Evolutionary conservation across 2,113 vertebrate species (phyloP).

Genomic region (Phylloscopus trochilus): DNA sequence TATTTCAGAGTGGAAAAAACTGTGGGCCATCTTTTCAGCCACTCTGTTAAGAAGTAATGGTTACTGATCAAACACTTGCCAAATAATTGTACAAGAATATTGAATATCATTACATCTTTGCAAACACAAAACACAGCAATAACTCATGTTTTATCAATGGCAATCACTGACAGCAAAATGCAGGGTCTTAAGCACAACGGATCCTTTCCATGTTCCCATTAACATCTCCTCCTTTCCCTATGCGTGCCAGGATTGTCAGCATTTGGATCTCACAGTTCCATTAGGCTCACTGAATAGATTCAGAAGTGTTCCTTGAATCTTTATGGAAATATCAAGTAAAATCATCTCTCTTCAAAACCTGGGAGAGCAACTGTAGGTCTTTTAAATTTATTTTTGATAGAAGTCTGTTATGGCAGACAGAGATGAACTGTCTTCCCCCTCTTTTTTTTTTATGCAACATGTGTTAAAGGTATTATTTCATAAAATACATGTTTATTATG

Average conservation of each 20-base stretch:
- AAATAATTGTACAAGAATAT: not conserved
- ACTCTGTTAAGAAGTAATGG: not conserved
- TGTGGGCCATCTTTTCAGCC: not conserved
- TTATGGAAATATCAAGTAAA: not conserved
- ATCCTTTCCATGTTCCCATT: not conserved
- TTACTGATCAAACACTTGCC: not conserved
- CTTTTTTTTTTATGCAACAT: constrained; percentile 1
- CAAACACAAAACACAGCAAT: not conserved
- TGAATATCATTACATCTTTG: not conserved
- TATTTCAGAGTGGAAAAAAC: not conserved
- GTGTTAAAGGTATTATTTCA: constrained; percentile 68
- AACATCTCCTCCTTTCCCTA: not conserved
- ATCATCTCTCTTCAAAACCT: not conserved
- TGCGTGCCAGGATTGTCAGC: not conserved
- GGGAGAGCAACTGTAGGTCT: not conserved
- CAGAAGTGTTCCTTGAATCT: not conserved
- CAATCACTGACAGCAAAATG: not conserved
- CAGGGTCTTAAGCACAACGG: not conserved
- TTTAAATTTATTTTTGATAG: not conserved
- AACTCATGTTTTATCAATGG: not conserved
- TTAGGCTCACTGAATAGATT: not conserved
- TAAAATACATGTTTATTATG: constrained; percentile 66
- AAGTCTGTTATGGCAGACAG: not conserved
- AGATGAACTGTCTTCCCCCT: not conserved
- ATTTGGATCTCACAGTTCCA: not conserved